Base-by-base conservation (phyloP, 2,888 invertebrate genomes). In the Phengaris arion region DNA sequence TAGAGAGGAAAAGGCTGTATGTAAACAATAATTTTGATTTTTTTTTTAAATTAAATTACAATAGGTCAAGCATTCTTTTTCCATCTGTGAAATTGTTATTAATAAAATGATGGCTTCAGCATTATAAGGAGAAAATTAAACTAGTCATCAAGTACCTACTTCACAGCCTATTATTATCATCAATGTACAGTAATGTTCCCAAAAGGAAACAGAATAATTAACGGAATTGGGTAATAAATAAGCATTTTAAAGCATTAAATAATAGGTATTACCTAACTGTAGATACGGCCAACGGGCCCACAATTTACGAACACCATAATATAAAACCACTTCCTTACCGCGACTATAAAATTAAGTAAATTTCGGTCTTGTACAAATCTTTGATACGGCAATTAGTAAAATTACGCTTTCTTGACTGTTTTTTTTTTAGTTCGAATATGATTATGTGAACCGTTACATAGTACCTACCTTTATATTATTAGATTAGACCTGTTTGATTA, bases 311-410 rank as follows among this genome's bases (percentile, higher is more conserved):
- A 48, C 46, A 48, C 69, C 69, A 48, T 69, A 35, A 35, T 35
- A 69, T 69, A 69, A 46, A 69, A 69, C 69, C 48, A 48, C 48
- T 48, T 69, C 69, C 69, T 69, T n/a, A 69, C 48, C 48, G 48
- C 46, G n/a, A 9, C 69, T 48, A 69, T 69, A 48, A 69, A 69
- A 69, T 69, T 48, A 69, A 74, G 68, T 69, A 75, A 77, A 64
- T 12, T 64, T 35, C 45, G 12, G 35, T 22, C 64, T 64, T 64
- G 35, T 45, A 12, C 12, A 35, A 13, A 64, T 64, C 15, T 64
- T 64, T 35, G 45, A 12, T 45, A 59, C 10, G 10, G 59, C 59
- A 13, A 12, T 64, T 64, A 35, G 5, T 64, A 7, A 64, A 64
- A 64, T 64, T 12, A 13, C 35, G 52, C 64, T 64, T 64, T 64